Evolutionary conservation across 2,888 invertebrate genomes (phyloP), one percentile per base, ranked within the genome.

Genomic region (Imbricaverruca yamaguchii): DNA sequence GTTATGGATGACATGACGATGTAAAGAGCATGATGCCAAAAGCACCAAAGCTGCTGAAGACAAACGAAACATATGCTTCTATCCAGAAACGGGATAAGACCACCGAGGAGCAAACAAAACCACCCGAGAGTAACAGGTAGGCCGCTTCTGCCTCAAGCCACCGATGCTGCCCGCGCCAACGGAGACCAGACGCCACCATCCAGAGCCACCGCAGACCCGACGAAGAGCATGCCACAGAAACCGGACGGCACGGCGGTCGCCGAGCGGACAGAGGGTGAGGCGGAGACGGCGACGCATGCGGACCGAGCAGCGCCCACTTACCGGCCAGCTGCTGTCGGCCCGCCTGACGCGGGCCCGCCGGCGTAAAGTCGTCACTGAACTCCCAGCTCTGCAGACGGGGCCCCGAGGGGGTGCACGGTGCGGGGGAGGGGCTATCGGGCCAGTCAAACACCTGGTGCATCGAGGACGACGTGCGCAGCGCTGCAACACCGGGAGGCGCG

Each of bases 341-440:
- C 23, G 67, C 55, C 81, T 82, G 61, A 82, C 81, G 81, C 90
- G 86, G 91, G 91, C 87, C 93, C 94, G 90, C 95, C 91, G 85
- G 95, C 94, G 89, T 94, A 94, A 87, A 93, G 93, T 84, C 95
- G 95, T 87, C 95, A 91, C 85, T 95, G 94, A 83, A 86, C 85
- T 39, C 90, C 92, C 90, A 87, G 90, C 83, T 93, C 93, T 83
- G 93, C 93, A 84, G 91, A 91, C 86, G 93, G 93, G 84, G 93
- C 83, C 81, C 85, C 25, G 69, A 23, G 69, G 69, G 23, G 39
- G 69, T 39, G 69, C 69, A 39, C 25, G 69, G 69, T 13, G 69
- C 69, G 69, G 69, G 39, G 69, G 39, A 15, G 15, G 69, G 25
- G 3, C 86, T 86, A 84, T 86, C 87, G 83, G 83, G 87, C 87